Conservation (phyloP, 1,140 invertebrate species). For the Magallana gigas region DNA sequence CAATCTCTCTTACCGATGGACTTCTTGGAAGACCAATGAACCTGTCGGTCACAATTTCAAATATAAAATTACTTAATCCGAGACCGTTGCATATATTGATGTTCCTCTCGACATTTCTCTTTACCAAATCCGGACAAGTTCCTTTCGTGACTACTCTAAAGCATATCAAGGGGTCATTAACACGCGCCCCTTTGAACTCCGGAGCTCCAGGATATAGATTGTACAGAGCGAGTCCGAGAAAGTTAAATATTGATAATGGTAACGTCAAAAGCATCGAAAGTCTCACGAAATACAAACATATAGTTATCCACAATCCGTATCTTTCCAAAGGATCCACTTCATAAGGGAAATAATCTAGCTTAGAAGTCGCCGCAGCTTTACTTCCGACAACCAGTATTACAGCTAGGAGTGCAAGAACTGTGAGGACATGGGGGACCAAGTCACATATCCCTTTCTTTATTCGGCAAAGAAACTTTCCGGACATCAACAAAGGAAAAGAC, state of each 20-base stretch:
- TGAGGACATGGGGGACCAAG: background rate
- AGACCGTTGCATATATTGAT: constrained; percentile 92
- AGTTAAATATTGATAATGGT: constrained; percentile 67
- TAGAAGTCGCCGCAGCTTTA: background rate
- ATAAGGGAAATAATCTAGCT: background rate
- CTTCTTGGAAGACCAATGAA: constrained; percentile 86
- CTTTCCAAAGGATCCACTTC: constrained; percentile 49
- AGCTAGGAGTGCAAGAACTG: background rate
- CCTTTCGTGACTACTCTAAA: constrained; percentile 97
- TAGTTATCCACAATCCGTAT: constrained; percentile 60
- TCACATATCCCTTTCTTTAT: background rate
- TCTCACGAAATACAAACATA: constrained; percentile 65
- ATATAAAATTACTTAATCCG: constrained; percentile 96
- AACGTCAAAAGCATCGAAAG: constrained; percentile 66
- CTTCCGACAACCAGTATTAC: background rate
- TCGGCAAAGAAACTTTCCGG: background rate
- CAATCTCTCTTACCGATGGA: constrained; percentile 88
- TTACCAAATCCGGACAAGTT: constrained; percentile 94
- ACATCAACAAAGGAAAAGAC: background rate
- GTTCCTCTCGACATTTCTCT: constrained; percentile 92
- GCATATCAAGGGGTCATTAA: constrained; percentile 96
- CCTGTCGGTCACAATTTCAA: constrained; percentile 98
- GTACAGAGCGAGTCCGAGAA: constrained; percentile 86
- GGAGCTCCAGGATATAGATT: constrained; percentile 98
- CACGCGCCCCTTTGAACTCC: constrained; percentile 91